Evolutionary conservation across 2,888 invertebrate species (phyloP).

Genomic region (Drosophila parthenogenetica): DNA sequence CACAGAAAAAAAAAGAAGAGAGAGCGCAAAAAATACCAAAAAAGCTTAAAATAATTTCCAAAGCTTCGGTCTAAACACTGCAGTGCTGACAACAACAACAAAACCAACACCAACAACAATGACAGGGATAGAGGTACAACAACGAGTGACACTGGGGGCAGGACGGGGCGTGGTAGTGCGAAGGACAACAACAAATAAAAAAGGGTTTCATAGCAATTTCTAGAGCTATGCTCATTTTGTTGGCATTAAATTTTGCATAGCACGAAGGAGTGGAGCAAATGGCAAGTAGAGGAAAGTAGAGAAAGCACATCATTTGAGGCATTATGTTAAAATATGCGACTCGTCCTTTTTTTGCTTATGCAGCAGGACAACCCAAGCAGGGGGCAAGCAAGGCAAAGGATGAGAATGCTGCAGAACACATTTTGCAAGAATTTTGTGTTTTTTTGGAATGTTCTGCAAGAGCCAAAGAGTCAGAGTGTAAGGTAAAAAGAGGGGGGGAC

Average conservation of each 20-base stretch:
- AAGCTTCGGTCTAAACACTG: constrained; percentile 67
- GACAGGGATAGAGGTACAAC: constrained; percentile 18
- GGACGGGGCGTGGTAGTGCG: neutral
- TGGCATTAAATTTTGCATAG: constrained; percentile 74
- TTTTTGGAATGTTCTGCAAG: constrained; percentile 48
- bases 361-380: constrained; percentile 8
- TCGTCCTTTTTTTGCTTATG: constrained; percentile 41
- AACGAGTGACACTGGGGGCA: neutral
- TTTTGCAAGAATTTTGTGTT: constrained; percentile 50
- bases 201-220: constrained; percentile 73
- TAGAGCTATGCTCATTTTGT: constrained; percentile 67
- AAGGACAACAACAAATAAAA: constrained; percentile 33
- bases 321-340: constrained; percentile 77
- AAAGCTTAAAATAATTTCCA: constrained; percentile 70
- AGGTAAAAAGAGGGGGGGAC: neutral
- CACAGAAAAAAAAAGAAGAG: neutral
- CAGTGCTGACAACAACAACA: constrained; percentile 45
- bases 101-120: constrained; percentile 44
- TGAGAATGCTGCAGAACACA: constrained; percentile 13
- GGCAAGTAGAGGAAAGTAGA: constrained; percentile 16
- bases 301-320: constrained; percentile 74
- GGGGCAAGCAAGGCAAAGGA: neutral
- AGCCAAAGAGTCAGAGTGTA: neutral
- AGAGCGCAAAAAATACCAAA: constrained; percentile 47
- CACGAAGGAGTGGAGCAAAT: constrained; percentile 30